A percentile compares a stretch with the other conserved stretches of the same genome.
These are phyloP conservation scores for Hemicentrotus pulcherrimus DNA, from an alignment of 35 echinoderm and acorn worm genomes.

Conservation along the genomic window DNA sequence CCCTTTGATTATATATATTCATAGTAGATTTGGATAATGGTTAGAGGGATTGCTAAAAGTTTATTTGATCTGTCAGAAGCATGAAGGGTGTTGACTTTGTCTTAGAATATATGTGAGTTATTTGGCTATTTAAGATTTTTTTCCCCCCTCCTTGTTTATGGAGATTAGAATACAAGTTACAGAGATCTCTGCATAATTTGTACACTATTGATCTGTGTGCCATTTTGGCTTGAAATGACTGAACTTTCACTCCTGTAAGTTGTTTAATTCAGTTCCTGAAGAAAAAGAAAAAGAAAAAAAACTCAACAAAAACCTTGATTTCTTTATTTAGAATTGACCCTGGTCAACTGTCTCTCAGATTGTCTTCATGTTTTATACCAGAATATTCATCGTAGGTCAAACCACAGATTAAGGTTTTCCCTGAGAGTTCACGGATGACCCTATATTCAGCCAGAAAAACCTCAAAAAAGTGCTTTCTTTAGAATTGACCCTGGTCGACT, in stretches of 20 bases:
- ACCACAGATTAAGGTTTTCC: not conserved
- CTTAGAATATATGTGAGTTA: no score
- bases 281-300: no score
- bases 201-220: no score
- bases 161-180: no score
- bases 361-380: not conserved
- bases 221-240: not conserved
- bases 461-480: not conserved
- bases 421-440: not conserved
- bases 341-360: not conserved
- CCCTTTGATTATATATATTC: no score
- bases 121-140: no score
- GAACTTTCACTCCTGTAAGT: not conserved
- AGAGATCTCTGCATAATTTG: no score
- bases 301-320: not conserved
- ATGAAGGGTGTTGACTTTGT: no score
- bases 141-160: no score
- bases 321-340: not conserved
- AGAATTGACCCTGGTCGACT: not conserved
- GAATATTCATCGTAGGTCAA: not conserved
- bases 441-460: not conserved
- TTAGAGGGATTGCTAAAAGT: no score
- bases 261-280: not conserved
- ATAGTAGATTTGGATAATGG: no score
- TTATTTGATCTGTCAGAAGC: no score